Evolutionary conservation across 1,140 invertebrate genomes (phyloP).

Genomic region (Dolichoris vasculosae): DNA sequence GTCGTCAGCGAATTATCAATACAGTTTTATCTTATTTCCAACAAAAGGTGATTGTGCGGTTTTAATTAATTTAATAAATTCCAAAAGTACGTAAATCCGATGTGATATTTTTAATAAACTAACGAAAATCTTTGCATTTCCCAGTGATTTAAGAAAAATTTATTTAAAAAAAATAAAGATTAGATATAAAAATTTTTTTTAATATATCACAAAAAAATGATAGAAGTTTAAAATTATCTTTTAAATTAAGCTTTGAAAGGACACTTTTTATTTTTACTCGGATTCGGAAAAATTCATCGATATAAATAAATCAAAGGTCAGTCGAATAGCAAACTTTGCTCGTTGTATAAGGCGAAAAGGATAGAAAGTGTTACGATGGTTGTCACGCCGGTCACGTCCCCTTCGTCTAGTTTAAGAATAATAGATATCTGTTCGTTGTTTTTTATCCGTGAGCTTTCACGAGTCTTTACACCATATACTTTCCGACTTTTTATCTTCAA

Average conservation of each 20-base stretch:
- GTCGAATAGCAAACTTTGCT: background rate
- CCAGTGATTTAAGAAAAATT: too few species aligned
- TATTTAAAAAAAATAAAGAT: too few species aligned
- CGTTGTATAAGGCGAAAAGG: background rate
- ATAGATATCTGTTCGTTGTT: slow-evolving; percentile 18
- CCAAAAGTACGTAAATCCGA: too few species aligned
- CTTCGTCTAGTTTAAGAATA: slow-evolving; percentile 35
- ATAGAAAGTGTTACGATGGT: slow-evolving; percentile 9
- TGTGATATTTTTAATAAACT: too few species aligned
- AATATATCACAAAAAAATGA: too few species aligned
- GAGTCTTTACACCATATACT: background rate
- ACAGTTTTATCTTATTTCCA: background rate
- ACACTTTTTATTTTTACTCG: background rate
- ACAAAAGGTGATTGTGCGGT: background rate
- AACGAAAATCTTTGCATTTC: too few species aligned
- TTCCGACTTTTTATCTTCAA: background rate
- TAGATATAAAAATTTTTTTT: too few species aligned
- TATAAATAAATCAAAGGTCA: background rate
- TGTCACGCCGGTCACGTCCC: slow-evolving; percentile 13
- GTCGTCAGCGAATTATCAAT: background rate
- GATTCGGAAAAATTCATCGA: background rate
- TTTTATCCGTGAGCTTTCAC: background rate
- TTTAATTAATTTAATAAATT: background rate
- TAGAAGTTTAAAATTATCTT: too few species aligned
- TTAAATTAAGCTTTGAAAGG: background rate